These are phyloP conservation scores for Tachysurus fulvidraco DNA, from an alignment of 2,113 vertebrate species.

Conservation along the genomic window DNA sequence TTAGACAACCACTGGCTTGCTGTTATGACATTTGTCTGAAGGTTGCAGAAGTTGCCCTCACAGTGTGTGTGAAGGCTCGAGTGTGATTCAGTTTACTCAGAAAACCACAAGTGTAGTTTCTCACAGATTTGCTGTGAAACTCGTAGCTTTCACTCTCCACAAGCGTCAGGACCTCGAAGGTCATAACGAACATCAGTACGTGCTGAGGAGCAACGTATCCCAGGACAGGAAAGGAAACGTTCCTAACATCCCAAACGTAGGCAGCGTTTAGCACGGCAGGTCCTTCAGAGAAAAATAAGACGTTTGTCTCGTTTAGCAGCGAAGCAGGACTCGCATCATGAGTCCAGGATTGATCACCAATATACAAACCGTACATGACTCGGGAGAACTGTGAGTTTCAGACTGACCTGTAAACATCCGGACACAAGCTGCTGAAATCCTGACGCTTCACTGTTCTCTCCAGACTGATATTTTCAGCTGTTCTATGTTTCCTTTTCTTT, in stretches of 20 bases:
- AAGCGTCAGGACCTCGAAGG: background rate
- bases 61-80: background rate
- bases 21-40: background rate
- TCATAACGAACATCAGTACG: background rate
- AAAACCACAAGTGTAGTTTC: background rate
- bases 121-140: background rate
- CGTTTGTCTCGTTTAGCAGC: background rate
- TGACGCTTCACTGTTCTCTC: background rate
- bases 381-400: background rate
- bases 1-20: background rate
- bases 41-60: background rate
- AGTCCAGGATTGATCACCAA: too few relatives aligned
- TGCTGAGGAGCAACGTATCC: background rate
- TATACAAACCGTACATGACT: background rate
- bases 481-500: background rate
- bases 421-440: background rate
- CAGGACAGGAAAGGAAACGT: background rate
- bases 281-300: background rate
- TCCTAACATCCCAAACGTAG: background rate
- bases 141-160: background rate
- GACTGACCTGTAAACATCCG: too few relatives aligned
- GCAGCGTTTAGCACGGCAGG: background rate
- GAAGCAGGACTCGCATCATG: background rate
- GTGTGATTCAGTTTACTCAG: conserved; percentile 34
- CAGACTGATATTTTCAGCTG: background rate